Evolutionary conservation across 2,797 vertebrate genomes (phyloP).

Genomic region (Halcyon smyrnensis): DNA sequence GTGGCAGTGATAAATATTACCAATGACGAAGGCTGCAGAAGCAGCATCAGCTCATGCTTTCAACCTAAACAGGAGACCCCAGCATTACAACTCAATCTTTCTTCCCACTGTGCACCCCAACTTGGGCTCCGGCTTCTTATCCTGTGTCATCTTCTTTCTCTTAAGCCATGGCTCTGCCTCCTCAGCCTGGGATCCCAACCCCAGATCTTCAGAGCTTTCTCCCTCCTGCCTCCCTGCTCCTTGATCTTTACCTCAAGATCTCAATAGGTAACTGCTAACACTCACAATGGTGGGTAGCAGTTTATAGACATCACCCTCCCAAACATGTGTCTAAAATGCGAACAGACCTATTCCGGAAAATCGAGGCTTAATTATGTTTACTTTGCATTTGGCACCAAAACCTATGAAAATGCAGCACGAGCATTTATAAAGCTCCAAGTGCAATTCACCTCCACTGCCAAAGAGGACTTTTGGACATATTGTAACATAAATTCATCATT

Average conservation of each 20-base stretch:
- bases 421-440: neutral
- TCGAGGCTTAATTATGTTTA: neutral
- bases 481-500: neutral
- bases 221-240: neutral
- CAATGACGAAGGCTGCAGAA: neutral
- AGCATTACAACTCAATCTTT: neutral
- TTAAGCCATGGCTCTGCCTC: neutral
- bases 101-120: neutral
- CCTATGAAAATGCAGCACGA: neutral
- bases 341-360: neutral
- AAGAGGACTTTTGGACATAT: neutral
- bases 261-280: fast-evolving
- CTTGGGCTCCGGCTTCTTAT: neutral
- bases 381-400: neutral
- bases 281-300: neutral
- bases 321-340: neutral
- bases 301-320: neutral
- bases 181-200: neutral
- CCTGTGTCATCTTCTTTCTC: neutral
- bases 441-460: neutral
- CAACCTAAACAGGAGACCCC: neutral
- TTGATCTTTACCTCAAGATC: neutral
- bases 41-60: neutral
- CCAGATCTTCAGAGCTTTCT: neutral
- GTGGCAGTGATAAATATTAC: neutral